Percentiles rank a stretch among this genome's conserved stretches.
Evolutionary conservation across 1,140 invertebrate genomes (phyloP).

Genomic region (Gonioctena quinquepunctata): DNA sequence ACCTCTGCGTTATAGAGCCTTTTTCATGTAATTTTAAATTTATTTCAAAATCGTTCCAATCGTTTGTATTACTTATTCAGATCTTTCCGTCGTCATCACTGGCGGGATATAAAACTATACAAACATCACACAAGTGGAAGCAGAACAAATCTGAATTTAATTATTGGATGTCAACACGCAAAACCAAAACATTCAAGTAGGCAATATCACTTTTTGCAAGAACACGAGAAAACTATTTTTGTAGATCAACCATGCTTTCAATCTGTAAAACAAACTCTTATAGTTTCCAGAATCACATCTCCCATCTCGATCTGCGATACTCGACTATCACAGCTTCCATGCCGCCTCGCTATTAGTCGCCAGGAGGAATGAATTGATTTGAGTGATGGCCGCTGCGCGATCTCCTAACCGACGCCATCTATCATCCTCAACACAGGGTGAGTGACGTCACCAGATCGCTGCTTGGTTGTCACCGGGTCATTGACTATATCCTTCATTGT

Average conservation of each 20-base stretch:
- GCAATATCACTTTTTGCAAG: too few species aligned
- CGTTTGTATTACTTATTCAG: too few species aligned
- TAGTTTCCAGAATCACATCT: neutral
- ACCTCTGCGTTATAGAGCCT: too few species aligned
- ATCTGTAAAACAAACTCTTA: neutral
- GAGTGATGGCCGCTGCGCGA: constrained; percentile 45
- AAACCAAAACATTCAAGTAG: too few species aligned
- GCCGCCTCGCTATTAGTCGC: neutral
- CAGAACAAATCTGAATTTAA: too few species aligned
- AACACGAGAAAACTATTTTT: too few species aligned
- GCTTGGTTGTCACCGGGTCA: constrained; percentile 20
- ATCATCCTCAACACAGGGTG: constrained; percentile 32
- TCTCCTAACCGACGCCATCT: constrained; percentile 43
- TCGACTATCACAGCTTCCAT: neutral
- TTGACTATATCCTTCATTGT: constrained; percentile 33
- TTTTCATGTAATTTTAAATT: too few species aligned
- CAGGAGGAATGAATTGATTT: constrained; percentile 41
- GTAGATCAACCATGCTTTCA: neutral
- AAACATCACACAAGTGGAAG: too few species aligned
- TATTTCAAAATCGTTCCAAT: too few species aligned
- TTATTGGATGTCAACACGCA: too few species aligned
- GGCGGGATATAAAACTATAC: too few species aligned
- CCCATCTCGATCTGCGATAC: neutral
- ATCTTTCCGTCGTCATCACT: too few species aligned
- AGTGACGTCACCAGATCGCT: constrained; percentile 32